These are phyloP conservation scores for Callocephalon fimbriatum DNA, from an alignment of 2,113 vertebrate genomes.

Conservation along the genomic window DNA sequence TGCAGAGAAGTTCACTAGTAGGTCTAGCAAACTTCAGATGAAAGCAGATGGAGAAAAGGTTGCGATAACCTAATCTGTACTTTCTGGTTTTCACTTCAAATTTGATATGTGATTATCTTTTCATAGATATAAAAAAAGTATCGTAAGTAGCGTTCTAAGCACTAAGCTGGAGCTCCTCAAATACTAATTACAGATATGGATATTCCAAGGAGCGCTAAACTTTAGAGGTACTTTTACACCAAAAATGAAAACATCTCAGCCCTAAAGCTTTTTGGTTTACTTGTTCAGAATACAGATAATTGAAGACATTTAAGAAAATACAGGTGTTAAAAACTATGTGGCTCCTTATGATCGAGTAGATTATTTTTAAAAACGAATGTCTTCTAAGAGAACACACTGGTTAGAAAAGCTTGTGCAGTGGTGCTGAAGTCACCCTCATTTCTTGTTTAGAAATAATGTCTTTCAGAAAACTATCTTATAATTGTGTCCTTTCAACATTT, in stretches of 20 bases:
- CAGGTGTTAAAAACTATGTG: not conserved
- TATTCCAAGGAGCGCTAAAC: not conserved
- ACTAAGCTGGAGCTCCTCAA: not conserved
- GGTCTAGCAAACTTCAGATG: constrained; percentile 20
- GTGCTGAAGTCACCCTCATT: not conserved
- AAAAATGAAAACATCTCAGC: not conserved
- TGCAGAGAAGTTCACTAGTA: not conserved
- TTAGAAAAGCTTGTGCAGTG: not conserved
- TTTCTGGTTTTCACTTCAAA: constrained; percentile 18
- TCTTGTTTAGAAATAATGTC: not conserved
- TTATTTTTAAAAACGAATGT: not conserved
- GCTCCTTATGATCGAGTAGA: not conserved
- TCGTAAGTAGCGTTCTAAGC: not conserved
- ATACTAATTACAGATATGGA: not conserved
- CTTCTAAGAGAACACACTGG: not conserved
- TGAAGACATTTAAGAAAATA: not conserved
- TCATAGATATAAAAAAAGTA: not conserved
- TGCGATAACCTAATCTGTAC: constrained; percentile 1
- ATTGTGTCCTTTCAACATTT: not conserved
- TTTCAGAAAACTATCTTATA: not conserved
- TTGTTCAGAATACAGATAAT: not conserved
- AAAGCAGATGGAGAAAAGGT: constrained; percentile 41
- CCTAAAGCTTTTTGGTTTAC: not conserved
- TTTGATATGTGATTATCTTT: constrained; percentile 36
- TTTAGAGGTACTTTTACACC: not conserved